A percentile compares a stretch with the other conserved stretches of the same genome.
These are phyloP conservation scores for Paragorgia papillata DNA, from an alignment of 92 coral and sea anemone species.

Conservation along the genomic window DNA sequence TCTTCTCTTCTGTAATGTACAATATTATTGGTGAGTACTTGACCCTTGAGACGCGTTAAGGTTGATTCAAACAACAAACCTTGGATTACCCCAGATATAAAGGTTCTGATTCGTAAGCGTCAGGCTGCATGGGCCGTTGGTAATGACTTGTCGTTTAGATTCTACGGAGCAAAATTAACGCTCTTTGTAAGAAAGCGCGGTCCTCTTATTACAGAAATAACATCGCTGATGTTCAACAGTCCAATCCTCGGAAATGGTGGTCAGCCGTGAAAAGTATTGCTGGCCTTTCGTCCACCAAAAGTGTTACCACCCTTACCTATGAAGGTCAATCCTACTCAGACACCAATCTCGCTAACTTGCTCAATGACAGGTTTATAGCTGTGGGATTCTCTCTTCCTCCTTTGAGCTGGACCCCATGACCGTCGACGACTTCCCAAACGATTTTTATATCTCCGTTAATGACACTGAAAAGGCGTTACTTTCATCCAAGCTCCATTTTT, in stretches of 20 bases:
- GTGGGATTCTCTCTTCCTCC: conserved; percentile 28
- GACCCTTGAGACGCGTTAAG: too few species aligned
- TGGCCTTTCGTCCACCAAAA: conserved; percentile 28
- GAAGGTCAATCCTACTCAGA: conserved; percentile 9
- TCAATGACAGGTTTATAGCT: conserved; percentile 26
- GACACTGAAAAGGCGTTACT: conserved; percentile 35
- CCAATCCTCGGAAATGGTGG: conserved; percentile 42
- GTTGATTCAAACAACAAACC: background rate
- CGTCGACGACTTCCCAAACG: conserved; percentile 39
- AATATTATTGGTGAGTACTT: too few species aligned
- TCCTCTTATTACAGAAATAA: conserved; percentile 13
- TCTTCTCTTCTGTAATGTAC: too few species aligned
- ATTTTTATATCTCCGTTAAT: conserved; percentile 36
- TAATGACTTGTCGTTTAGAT: background rate
- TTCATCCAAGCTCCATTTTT: conserved; percentile 35
- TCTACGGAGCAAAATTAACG: conserved; percentile 23
- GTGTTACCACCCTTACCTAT: conserved; percentile 5
- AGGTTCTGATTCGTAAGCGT: background rate
- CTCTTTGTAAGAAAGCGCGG: conserved; percentile 20
- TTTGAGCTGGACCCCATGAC: conserved; percentile 27
- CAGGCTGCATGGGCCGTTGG: background rate
- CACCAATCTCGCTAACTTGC: conserved; percentile 30
- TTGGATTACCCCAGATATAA: background rate
- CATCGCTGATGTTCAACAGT: conserved; percentile 21
- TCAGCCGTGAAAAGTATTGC: conserved; percentile 31